Evolutionary conservation across 2,888 invertebrate species (phyloP), one percentile per base, ranked within the genome.

Genomic region (Tachystola acroxantha): DNA sequence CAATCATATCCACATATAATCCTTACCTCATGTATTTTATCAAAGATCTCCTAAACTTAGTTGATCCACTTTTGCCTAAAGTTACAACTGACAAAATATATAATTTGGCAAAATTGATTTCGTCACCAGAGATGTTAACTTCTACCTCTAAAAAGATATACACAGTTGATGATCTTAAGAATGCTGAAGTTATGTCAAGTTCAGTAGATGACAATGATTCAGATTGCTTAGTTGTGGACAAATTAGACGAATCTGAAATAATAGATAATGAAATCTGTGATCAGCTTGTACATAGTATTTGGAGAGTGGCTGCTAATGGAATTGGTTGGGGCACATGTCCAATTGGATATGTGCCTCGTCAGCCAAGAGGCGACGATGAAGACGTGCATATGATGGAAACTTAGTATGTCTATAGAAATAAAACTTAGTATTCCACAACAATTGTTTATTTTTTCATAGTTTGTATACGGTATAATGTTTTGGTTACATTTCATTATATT

Each of bases 401-500:
- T 42, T 49, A 40, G 32, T 34, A 29, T 40, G 39, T 43, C 40
- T 12, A 41, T 34, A 40, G 38, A 48, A 50, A 44, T 42, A 35
- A 36, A 34, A 43, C 32, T 40, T 37, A 45, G 48, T 68, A 47
- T 52, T 70, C 64, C 75, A 79, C 79, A 81, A 77, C 78, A 80
- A 75, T 79, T 81, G 70, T 71, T 72, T 66, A 63, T 71, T 78
- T 76, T 71, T 74, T 75, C 67, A 71, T 78, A 77, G 70, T 79
- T 81, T 85, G 82, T 81, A 86, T 85, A 85, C 71, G 75, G 75
- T 66, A 68, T 66, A 68, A 69, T 76, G 78, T 82, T 86, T 84
- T 84, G 86, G 84, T 86, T 85, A 85, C 78, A 85, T 76, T 82
- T 77, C 68, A 72, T 75, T 70, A 75, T 81, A 81, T 81, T 75